These are phyloP conservation scores for Drosophila persimilis DNA, from an alignment of 1,140 invertebrate genomes.

Conservation along the genomic window DNA sequence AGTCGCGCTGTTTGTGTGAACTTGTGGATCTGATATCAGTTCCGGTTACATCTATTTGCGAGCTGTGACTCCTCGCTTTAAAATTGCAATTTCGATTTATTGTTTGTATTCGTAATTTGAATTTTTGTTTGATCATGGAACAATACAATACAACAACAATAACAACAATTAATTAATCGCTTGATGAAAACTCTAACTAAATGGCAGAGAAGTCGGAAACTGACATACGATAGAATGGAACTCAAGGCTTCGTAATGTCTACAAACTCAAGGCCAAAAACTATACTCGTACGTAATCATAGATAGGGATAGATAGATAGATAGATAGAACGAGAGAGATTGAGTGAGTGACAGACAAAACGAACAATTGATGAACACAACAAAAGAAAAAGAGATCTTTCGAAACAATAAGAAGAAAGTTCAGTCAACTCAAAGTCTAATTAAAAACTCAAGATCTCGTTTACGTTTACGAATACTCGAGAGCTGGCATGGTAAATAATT, in stretches of 20 bases:
- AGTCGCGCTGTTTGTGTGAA: constrained; percentile 36
- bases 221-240: constrained; percentile 22
- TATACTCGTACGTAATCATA: neutral
- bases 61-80: constrained; percentile 78
- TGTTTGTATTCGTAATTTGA: constrained; percentile 45
- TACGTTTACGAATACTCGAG: constrained; percentile 38
- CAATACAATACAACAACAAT: constrained; percentile 83
- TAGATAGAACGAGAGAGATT: neutral
- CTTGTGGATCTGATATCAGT: constrained; percentile 65
- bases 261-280: constrained; percentile 39
- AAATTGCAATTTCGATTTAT: constrained; percentile 73
- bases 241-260: constrained; percentile 33
- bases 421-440: neutral
- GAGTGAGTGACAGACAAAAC: constrained; percentile 5
- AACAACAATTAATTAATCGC: constrained; percentile 81
- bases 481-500: constrained; percentile 31
- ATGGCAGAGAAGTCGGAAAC: constrained; percentile 43
- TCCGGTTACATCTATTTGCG: constrained; percentile 69
- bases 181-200: constrained; percentile 67
- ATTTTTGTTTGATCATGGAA: constrained; percentile 61
- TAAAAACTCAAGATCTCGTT: constrained; percentile 22
- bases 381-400: neutral
- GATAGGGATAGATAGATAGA: constrained; percentile 8
- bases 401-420: constrained; percentile 6
- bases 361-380: constrained; percentile 9